Evolutionary conservation across 2,113 vertebrate genomes (phyloP), one percentile per base, ranked within the genome.

Genomic region (Toxotes chatareus): DNA sequence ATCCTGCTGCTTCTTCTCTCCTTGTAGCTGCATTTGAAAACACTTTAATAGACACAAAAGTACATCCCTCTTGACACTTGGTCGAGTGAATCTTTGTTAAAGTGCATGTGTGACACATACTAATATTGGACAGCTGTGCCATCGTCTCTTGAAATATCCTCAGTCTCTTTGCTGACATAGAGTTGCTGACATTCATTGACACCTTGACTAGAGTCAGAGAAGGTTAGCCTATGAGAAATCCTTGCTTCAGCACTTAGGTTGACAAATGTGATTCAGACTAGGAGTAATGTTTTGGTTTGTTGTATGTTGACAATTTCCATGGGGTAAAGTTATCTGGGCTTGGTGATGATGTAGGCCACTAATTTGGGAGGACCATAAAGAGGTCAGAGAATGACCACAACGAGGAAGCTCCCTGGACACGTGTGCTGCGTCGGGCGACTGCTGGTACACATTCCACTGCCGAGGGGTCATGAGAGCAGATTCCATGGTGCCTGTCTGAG

Each of bases 391-490:
- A 77, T 67, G 76, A 70, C 57, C 74, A 65, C 85, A 85, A 87
- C 86, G 80, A 91, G 88, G 89, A 92, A 91, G 89, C 76, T 70
- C 80, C 38, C 19, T 27, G 66, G 76, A 72, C 87, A 88, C 72
- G 89, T 80, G 80, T 79, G 73, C 89, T 69, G 40, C 44, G 64
- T 73, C 44, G 47, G 86, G 73, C 46, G 40, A 77, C 85, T 79
- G 67, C 59, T 63, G 76, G 74, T 71, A 66, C 79, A 66, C 80
- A 93, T 94, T 93, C 85, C 89, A 78, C 56, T 60, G 11, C 72
- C 2, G 32, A 82, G 76, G 85, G 91, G 82, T 88, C 87, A 86
- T 83, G 86, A 76, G 79, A 91, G 91, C 88, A 86, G 88, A 94
- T 91, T 92, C 90, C 90, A 87, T 83, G 63, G 86, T 73, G 82